Conservation (phyloP, 2,113 vertebrate species). For the Leucopsar rothschildi region DNA sequence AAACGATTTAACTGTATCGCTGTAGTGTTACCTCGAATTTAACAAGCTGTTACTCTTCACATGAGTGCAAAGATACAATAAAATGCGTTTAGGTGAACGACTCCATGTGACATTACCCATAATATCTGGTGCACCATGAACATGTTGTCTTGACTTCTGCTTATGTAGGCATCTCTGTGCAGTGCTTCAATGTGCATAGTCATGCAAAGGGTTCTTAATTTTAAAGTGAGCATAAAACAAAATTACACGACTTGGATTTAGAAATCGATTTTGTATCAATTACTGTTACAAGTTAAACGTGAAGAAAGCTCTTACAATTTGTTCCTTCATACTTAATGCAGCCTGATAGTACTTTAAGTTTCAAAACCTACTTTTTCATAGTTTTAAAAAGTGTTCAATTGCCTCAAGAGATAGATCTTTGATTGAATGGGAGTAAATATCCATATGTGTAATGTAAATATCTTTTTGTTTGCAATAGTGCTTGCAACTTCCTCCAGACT, state of each 20-base stretch:
- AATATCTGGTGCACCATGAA: background rate
- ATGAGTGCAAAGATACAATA: background rate
- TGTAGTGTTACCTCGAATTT: background rate
- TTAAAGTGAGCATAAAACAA: background rate
- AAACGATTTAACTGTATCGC: background rate
- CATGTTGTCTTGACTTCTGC: background rate
- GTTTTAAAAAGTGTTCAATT: background rate
- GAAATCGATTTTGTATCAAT: background rate
- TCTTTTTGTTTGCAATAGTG: background rate
- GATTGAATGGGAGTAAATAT: background rate
- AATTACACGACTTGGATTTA: background rate
- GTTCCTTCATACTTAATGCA: background rate
- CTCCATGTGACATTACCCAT: rapidly evolving
- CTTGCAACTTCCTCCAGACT: background rate
- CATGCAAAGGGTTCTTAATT: rapidly evolving
- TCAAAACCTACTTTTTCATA: background rate
- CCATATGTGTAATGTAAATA: rapidly evolving
- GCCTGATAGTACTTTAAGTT: background rate
- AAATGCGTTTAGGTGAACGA: background rate
- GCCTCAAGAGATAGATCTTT: background rate
- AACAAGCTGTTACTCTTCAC: background rate
- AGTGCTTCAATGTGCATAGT: background rate
- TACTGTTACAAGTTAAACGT: background rate
- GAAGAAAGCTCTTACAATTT: background rate
- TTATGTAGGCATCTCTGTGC: background rate